Percentiles rank a stretch among this genome's conserved stretches.
Evolutionary conservation across 2,888 invertebrate species (phyloP).

Genomic region (Diachrysia chrysitis): DNA sequence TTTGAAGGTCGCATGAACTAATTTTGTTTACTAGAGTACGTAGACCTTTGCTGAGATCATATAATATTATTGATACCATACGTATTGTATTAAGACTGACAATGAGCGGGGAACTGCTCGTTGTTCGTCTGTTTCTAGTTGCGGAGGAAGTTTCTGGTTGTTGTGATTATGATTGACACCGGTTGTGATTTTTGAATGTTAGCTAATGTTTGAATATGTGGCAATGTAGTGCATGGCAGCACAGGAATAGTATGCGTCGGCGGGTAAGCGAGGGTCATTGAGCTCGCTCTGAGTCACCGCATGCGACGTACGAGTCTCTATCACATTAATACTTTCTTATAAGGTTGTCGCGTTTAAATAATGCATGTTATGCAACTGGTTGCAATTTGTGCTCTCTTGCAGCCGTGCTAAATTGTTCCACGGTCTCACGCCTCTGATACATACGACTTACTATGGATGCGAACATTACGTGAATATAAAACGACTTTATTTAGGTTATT

Average conservation of each 20-base stretch:
- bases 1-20: constrained; percentile 54
- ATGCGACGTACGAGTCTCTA: constrained; percentile 83
- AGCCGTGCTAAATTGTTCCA: constrained; percentile 67
- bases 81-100: constrained; percentile 32
- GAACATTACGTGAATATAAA: constrained; percentile 42
- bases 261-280: constrained; percentile 81
- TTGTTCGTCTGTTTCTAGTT: constrained; percentile 52
- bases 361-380: constrained; percentile 88
- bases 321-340: constrained; percentile 88
- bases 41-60: constrained; percentile 62
- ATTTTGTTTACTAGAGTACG: constrained; percentile 57
- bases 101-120: constrained; percentile 23
- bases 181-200: constrained; percentile 62
- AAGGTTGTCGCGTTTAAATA: constrained; percentile 87
- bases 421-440: constrained; percentile 59
- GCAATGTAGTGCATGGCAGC: constrained; percentile 76
- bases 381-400: constrained; percentile 82
- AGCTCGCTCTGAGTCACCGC: constrained; percentile 82
- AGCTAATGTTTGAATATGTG: constrained; percentile 71
- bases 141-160: constrained; percentile 55
- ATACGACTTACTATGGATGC: constrained; percentile 50
- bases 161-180: constrained; percentile 60
- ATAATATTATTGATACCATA: constrained; percentile 47
- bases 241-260: constrained; percentile 83
- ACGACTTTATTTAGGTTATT: constrained; percentile 52